phyloP scores from a whole-genome alignment of 2,797 vertebrate genomes.

The Macropus fuliginosus region DNA sequence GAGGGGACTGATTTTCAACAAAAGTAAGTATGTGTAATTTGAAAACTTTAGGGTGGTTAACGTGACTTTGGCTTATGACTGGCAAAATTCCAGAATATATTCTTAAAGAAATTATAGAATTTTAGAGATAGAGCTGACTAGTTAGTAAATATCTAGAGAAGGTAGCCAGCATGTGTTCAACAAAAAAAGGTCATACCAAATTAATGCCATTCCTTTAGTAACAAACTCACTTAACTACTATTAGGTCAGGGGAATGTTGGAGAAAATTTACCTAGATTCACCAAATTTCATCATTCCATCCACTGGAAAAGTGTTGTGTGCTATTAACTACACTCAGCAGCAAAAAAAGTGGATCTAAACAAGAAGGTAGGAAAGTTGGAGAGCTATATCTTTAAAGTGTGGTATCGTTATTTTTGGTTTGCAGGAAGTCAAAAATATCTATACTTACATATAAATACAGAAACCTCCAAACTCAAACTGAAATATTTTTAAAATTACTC shows the following conservation, averaged over 20 bases:
- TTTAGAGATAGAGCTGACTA: not conserved
- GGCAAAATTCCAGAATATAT: not conserved
- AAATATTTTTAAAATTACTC: not conserved
- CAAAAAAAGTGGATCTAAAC: not conserved
- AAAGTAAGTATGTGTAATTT: not conserved
- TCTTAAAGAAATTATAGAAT: not conserved
- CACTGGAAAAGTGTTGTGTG: not conserved
- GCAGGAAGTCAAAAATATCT: not conserved
- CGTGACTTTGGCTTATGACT: not conserved
- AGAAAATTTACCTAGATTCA: not conserved
- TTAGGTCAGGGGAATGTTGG: not conserved
- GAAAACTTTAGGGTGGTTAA: not conserved
- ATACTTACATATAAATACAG: not conserved
- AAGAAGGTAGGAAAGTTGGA: not conserved
- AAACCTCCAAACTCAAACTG: not conserved
- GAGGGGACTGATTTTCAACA: not conserved
- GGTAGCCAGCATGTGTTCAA: not conserved
- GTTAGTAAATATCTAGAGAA: not conserved
- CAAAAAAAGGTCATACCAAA: not conserved
- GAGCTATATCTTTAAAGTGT: not conserved
- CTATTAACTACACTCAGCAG: not conserved
- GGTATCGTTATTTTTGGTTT: not conserved
- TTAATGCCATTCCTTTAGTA: not conserved
- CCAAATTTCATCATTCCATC: not conserved
- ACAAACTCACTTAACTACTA: not conserved